Percentiles rank a stretch among this genome's conserved stretches.
Evolutionary conservation across 2,797 vertebrate species (phyloP).

Genomic region (Rhincodon typus): DNA sequence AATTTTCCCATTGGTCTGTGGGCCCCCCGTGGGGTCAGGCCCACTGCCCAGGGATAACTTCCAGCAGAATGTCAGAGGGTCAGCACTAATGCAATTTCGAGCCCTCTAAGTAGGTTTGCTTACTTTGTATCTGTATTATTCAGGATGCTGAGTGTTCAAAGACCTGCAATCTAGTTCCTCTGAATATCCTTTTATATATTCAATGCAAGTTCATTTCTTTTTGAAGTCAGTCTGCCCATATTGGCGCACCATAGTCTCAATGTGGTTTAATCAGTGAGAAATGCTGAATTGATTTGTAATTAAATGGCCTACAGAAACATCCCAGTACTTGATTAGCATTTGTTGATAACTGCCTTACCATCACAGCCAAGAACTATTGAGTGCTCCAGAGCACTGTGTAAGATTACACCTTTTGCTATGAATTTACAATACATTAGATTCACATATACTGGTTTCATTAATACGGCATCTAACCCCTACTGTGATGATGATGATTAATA

Average conservation of each 20-base stretch:
- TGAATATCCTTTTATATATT: slow-evolving; percentile 1
- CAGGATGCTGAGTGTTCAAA: not conserved
- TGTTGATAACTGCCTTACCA: not conserved
- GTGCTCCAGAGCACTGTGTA: not conserved
- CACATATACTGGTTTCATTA: not conserved
- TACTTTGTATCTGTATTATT: not conserved
- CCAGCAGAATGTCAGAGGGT: no score
- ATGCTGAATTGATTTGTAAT: slow-evolving; percentile 6
- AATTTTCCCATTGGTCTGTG: no score
- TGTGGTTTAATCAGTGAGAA: not conserved
- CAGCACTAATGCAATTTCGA: no score
- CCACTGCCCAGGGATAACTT: no score
- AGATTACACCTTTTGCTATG: not conserved
- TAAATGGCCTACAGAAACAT: slow-evolving; percentile 13
- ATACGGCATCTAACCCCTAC: slow-evolving; percentile 23
- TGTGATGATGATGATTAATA: slow-evolving; percentile 26
- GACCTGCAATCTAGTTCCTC: not conserved
- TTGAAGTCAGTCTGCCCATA: not conserved
- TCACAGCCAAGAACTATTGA: not conserved
- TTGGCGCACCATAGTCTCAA: not conserved
- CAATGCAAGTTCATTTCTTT: not conserved
- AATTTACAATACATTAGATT: not conserved
- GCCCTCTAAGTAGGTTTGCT: not conserved
- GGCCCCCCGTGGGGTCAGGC: no score
- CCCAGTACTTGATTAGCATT: not conserved